phyloP scores from a whole-genome alignment of 1,140 invertebrate genomes.

The Drosophila subpulchrella region DNA sequence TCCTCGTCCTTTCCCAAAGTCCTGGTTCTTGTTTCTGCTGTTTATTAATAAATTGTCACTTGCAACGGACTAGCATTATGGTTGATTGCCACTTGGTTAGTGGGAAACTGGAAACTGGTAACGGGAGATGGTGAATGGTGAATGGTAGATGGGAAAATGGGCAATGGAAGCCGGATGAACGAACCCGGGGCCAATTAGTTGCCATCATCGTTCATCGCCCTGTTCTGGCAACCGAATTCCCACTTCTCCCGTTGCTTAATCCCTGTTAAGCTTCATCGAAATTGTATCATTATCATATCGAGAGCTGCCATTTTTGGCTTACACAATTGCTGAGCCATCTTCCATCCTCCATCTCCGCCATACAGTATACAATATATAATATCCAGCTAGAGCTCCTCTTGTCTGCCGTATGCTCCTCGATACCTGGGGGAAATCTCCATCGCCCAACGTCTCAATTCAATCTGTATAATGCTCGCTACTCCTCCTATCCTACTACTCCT shows the following conservation, averaged over 20 bases:
- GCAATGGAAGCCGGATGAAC: constrained; percentile 10
- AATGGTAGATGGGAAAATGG: background rate
- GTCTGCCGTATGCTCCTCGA: constrained; percentile 8
- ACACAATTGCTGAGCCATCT: constrained; percentile 38
- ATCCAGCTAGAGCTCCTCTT: constrained; percentile 4
- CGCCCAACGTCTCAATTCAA: constrained; percentile 50
- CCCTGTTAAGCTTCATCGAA: constrained; percentile 75
- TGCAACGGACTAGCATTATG: constrained; percentile 59
- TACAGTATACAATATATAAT: background rate
- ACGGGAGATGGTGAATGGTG: background rate
- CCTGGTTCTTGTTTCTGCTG: constrained; percentile 37
- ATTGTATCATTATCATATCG: constrained; percentile 83
- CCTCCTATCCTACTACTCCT: background rate
- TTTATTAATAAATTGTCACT: constrained; percentile 83
- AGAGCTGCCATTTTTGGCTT: constrained; percentile 65
- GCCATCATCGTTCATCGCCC: constrained; percentile 67
- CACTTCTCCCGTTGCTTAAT: constrained; percentile 43
- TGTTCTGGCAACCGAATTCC: background rate
- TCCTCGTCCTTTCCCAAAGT: background rate
- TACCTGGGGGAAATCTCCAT: constrained; percentile 69
- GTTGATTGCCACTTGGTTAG: constrained; percentile 48
- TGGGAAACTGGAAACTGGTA: background rate
- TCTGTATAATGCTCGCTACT: constrained; percentile 36
- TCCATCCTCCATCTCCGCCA: background rate
- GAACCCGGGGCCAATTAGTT: constrained; percentile 67